Evolutionary conservation across 2,113 vertebrate species (phyloP), one percentile per base, ranked within the genome.

Genomic region (Chauna torquata): DNA sequence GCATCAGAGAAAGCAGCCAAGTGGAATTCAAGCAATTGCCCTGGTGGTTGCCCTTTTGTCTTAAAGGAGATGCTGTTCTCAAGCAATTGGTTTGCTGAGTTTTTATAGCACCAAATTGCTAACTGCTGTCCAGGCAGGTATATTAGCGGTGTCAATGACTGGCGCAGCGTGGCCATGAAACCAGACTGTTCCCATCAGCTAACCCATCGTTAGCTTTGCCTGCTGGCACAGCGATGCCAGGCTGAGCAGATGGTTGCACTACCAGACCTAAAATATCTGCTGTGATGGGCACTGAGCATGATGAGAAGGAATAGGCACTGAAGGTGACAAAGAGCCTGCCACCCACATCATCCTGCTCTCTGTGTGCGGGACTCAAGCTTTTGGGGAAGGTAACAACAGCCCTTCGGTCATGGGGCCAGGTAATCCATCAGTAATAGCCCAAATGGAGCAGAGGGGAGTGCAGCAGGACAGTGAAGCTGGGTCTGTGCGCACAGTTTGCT

Each of bases 51-150:
- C 57, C 77, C 80, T 89, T 86, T 79, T 68, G 61, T 75, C 78
- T 82, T 82, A 72, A 80, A 52, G 52, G 72, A 89, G 44, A 40
- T 84, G 77, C 34, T 75, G 50, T 61, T 91, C 88, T 92, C 72
- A 61, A 36, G 77, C 65, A 77, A 64, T 44, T 64, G 24, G 45
- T 80, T 86, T 70, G 47, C 77, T 76, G 88, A 88, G 50, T 42
- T 90, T 78, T 74, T 49, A 34, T 27, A 80, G 76, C 1, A 5
- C 64, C 32, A 85, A 74, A 66, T 42, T 62, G 45, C 54, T 79
- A 92, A 89, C 72, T 76, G 34, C 81, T 79, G 54, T 62, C 69
- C 70, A 81, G 44, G 70, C 52, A 88, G 69, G 69, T 57, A 8
- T 49, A 12, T 71, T 69, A 50, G 49, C 54, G 54, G 78, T 87